Conservation (phyloP, 2,888 invertebrate genomes). For the Hypomecis punctinalis region DNA sequence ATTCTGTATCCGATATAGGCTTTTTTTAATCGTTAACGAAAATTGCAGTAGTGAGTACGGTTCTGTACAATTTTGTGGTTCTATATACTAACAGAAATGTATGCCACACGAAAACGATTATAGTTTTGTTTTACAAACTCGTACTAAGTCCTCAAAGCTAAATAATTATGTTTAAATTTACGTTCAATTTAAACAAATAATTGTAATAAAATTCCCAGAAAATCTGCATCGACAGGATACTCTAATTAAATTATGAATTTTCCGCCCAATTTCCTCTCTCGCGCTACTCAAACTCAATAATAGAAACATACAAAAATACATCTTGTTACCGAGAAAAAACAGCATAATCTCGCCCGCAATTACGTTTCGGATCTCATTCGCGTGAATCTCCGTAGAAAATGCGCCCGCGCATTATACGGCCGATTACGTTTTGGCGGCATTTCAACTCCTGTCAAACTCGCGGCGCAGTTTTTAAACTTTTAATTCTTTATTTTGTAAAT, state of each 20-base stretch:
- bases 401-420: slow-evolving; percentile 37
- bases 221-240: background rate
- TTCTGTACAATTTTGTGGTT: too few relatives aligned
- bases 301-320: slow-evolving; percentile 11
- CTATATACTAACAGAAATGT: too few relatives aligned
- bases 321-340: slow-evolving; percentile 9
- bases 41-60: too few relatives aligned
- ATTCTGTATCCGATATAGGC: too few relatives aligned
- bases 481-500: slow-evolving; percentile 17
- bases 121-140: too few relatives aligned
- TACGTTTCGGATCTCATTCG: background rate
- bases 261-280: background rate
- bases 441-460: slow-evolving; percentile 35
- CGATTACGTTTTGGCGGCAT: slow-evolving; percentile 42
- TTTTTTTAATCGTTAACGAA: too few relatives aligned
- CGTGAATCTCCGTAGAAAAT: slow-evolving; percentile 33
- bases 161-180: too few relatives aligned
- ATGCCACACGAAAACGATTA: too few relatives aligned
- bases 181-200: too few relatives aligned
- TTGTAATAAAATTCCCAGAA: background rate
- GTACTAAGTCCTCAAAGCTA: too few relatives aligned
- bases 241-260: slow-evolving; percentile 15
- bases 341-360: background rate
- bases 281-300: background rate
- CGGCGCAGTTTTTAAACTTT: slow-evolving; percentile 12